Conservation (phyloP, 2,797 vertebrate genomes). For the Tapirus indicus region DNA sequence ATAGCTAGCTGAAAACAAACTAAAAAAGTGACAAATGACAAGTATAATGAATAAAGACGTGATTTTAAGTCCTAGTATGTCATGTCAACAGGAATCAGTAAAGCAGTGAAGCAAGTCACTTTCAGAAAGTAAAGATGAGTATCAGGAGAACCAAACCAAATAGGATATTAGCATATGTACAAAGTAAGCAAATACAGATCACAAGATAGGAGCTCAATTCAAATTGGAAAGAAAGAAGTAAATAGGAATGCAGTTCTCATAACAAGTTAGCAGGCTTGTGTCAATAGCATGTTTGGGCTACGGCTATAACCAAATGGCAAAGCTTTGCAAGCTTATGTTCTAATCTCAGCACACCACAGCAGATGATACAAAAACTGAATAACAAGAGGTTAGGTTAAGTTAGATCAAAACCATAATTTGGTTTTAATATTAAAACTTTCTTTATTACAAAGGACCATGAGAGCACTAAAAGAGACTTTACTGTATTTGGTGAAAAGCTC, state of each 20-base stretch:
- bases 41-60: not conserved
- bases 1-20: not conserved
- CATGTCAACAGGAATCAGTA: not conserved
- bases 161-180: not conserved
- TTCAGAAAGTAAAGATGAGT: not conserved
- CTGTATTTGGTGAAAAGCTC: not conserved
- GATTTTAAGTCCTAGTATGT: not conserved
- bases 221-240: not conserved
- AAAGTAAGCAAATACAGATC: not conserved
- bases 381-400: not conserved
- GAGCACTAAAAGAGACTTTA: not conserved
- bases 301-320: not conserved
- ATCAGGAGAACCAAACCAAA: not conserved
- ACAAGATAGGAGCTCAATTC: not conserved
- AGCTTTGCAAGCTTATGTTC: not conserved
- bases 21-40: not conserved
- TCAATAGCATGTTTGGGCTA: not conserved
- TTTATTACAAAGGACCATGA: not conserved
- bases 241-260: not conserved
- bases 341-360: not conserved
- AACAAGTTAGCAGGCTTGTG: not conserved
- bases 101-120: not conserved
- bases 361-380: not conserved
- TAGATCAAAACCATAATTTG: not conserved
- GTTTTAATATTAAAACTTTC: not conserved